Percentiles rank a stretch among this genome's conserved stretches.
These are phyloP conservation scores for Phalloptychus januarius DNA, from an alignment of 2,797 vertebrate genomes.

Conservation along the genomic window DNA sequence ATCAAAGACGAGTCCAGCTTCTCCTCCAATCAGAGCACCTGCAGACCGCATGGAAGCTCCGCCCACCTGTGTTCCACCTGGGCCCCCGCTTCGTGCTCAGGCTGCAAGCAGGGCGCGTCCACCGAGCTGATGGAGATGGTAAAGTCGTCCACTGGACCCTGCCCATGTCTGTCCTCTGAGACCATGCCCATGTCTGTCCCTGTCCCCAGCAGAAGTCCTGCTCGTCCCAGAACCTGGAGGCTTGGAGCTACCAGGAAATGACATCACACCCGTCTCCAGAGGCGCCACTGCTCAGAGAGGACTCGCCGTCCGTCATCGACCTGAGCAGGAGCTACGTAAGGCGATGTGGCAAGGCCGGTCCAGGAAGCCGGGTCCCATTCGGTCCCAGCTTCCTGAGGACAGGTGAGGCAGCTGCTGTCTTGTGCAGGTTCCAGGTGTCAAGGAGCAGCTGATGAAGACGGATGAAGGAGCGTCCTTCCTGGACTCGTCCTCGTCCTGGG, in stretches of 20 bases:
- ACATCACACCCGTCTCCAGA: constrained; percentile 61
- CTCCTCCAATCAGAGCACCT: constrained; percentile 2
- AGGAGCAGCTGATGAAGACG: constrained; percentile 17
- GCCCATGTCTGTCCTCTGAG: too few species aligned
- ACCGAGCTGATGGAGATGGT: constrained; percentile 29
- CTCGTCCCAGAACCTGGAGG: constrained; percentile 75
- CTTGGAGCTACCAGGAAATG: constrained; percentile 80
- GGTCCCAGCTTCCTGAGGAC: neutral
- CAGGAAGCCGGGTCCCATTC: too few species aligned
- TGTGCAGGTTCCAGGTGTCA: constrained; percentile 37
- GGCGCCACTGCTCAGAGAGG: constrained; percentile 58
- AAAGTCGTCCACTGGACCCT: neutral
- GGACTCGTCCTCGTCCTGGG: constrained; percentile 38
- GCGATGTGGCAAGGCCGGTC: too few species aligned
- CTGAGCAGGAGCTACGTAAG: constrained; percentile 70
- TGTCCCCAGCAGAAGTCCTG: neutral
- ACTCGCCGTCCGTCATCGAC: constrained; percentile 64
- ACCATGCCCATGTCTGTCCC: neutral
- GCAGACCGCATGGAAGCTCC: neutral
- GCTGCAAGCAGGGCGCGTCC: neutral
- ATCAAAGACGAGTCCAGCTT: constrained; percentile 38
- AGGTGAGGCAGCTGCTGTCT: neutral
- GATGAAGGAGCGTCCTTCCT: constrained; percentile 6
- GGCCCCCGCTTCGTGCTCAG: constrained; percentile 16
- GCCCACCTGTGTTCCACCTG: constrained; percentile 11